Conservation (phyloP, 2,113 vertebrate species). For the Morone saxatilis region DNA sequence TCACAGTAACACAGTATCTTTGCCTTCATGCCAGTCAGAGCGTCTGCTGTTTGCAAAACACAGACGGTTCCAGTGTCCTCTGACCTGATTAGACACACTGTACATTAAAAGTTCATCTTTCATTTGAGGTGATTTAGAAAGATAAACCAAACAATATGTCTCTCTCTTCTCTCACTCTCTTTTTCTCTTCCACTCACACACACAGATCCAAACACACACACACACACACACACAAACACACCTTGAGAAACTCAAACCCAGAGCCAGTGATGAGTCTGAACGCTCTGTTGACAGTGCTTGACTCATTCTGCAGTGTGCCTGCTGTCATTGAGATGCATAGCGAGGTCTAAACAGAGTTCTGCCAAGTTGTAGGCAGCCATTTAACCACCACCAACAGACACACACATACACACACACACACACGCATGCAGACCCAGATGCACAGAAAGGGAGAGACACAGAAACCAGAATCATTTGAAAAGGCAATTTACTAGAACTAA, state of each 20-base stretch:
- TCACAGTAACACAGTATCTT: slow-evolving; percentile 23
- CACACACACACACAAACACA: slow-evolving; percentile 15
- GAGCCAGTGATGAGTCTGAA: slow-evolving; percentile 55
- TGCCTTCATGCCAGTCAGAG: slow-evolving; percentile 10
- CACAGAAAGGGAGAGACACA: slow-evolving; percentile 20
- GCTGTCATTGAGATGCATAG: slow-evolving; percentile 79
- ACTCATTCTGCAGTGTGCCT: slow-evolving; percentile 71
- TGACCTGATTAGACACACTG: slow-evolving; percentile 4
- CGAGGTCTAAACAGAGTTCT: slow-evolving; percentile 58
- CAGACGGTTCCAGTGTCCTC: slow-evolving; percentile 1
- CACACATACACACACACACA: slow-evolving; percentile 12
- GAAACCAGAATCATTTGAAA: slow-evolving; percentile 27
- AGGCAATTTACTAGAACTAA: slow-evolving; percentile 17
- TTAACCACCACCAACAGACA: slow-evolving; percentile 49
- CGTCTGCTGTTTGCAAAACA: slow-evolving; percentile 23
- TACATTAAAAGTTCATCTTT: slow-evolving; percentile 18
- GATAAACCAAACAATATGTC: slow-evolving; percentile 4
- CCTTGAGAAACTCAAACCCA: slow-evolving; percentile 41
- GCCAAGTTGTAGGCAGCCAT: slow-evolving; percentile 77
- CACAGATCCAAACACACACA: slow-evolving; percentile 1
- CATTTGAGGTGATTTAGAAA: slow-evolving; percentile 13
- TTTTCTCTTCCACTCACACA: not conserved
- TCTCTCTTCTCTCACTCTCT: not conserved
- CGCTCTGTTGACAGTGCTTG: slow-evolving; percentile 59
- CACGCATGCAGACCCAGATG: slow-evolving; percentile 37